These are phyloP conservation scores for Mixornis gularis DNA, from an alignment of 2,113 vertebrate genomes.

Conservation along the genomic window DNA sequence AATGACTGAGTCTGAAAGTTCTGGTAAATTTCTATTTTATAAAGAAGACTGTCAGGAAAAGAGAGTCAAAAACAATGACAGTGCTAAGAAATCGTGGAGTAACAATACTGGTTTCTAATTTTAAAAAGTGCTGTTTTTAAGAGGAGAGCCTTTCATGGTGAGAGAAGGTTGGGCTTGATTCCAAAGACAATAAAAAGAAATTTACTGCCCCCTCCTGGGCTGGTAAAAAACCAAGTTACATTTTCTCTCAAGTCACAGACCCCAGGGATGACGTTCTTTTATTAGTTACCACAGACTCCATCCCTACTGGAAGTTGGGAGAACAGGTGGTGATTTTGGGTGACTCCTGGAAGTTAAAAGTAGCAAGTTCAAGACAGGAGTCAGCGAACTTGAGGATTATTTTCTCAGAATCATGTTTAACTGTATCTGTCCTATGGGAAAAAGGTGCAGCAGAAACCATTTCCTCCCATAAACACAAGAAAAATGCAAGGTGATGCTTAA, in stretches of 20 bases:
- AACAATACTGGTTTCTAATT: not conserved
- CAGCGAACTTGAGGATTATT: not conserved
- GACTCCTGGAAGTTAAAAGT: not conserved
- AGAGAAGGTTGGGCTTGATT: not conserved
- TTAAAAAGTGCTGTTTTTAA: not conserved
- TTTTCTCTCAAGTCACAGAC: not conserved
- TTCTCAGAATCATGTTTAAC: not conserved
- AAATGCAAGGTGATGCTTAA: not conserved
- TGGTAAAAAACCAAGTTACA: not conserved
- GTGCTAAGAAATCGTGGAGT: not conserved
- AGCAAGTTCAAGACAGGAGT: not conserved
- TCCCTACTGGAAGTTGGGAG: not conserved
- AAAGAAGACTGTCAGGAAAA: not conserved
- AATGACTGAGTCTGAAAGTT: not conserved
- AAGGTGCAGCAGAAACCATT: not conserved
- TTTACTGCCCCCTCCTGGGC: slow-evolving; percentile 73
- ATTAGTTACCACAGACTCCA: not conserved
- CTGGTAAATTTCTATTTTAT: not conserved
- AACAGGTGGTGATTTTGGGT: not conserved
- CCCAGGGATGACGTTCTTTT: not conserved
- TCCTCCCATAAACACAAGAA: not conserved
- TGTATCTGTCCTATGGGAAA: rapidly evolving
- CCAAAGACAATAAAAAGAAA: slow-evolving; percentile 56
- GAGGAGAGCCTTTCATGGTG: not conserved
- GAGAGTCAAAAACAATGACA: not conserved